Conservation (phyloP, 2,113 vertebrate genomes). For the Papio anubis region DNA sequence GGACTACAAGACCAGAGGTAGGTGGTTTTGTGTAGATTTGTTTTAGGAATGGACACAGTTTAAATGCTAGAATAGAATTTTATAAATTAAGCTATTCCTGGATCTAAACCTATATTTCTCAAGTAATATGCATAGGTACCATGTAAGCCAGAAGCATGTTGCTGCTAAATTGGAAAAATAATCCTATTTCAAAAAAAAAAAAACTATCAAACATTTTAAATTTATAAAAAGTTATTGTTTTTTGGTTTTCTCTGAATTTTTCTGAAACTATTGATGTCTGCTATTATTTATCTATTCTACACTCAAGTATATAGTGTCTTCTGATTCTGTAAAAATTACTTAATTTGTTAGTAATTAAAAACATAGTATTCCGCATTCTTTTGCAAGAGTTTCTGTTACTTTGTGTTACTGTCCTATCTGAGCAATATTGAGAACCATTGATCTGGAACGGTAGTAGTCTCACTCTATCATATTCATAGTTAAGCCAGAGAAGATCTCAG, state of each 20-base stretch:
- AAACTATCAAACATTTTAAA: background rate
- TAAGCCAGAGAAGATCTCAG: background rate
- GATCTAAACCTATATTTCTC: background rate
- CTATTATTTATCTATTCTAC: background rate
- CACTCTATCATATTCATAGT: background rate
- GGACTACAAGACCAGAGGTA: background rate
- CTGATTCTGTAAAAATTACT: background rate
- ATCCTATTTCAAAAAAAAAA: background rate
- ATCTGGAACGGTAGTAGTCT: background rate
- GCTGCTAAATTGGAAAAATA: background rate
- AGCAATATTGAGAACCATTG: background rate
- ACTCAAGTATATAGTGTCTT: background rate
- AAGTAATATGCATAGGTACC: background rate
- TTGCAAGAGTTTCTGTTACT: background rate
- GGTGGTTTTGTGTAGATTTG: background rate
- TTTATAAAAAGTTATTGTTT: background rate
- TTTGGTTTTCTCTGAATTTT: background rate
- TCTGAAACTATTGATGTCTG: background rate
- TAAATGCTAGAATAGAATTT: background rate
- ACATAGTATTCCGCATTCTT: background rate
- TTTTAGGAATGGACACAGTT: background rate
- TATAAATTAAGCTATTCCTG: constrained; percentile 21
- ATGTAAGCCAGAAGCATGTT: background rate
- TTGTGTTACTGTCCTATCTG: background rate
- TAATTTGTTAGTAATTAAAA: background rate